Base-by-base conservation (phyloP, 2,797 vertebrate species). In the Sebastes itinus region DNA sequence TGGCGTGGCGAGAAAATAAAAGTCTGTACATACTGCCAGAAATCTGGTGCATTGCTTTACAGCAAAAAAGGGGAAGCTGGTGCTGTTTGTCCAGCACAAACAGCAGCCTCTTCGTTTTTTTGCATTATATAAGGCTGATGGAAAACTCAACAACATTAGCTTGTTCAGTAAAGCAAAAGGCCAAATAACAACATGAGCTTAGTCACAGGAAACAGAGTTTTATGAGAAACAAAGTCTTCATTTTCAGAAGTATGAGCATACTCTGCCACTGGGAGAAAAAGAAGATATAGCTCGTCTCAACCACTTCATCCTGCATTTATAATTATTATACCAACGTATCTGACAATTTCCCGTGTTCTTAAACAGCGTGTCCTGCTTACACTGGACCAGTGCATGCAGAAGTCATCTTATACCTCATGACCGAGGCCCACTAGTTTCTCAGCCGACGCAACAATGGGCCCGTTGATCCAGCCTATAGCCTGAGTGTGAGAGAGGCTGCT, bases 361-460 rank as follows among this genome's bases (percentile, higher is more conserved):
- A 27, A 78, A 74, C 70, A 63, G 6, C 61, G 60, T 32, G 58
- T 28, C 71, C 23, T 46, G 71, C 63, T 64, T 60, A 54, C 54
- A 46, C 16, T 20, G 63, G 67, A 78, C 65, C 42, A 13, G 22
- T 27, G 77, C 80, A 56, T 10, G 25, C 54, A 72, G 28, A 32
- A 85, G 66, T 88, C 80, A 81, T 83, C 80, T 80, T 78, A 46
- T 20, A 90, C 85, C 89, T 83, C 90, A 89, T 92, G 90, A 93
- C 89, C 42, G 5, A 77, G 58, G 56, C 70, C 28, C n/a, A 59
- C 75, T 76, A 65, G 28, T 83, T 82, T 82, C 81, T 77, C 58
- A 63, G 75, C 63, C 27, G 3, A 63, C 62, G 6, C 78, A 72
- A 94, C 93, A 94, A 92, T 84, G 11, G 1, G 54, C 56, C 77